Evolutionary conservation across 2,797 vertebrate species (phyloP).

Genomic region (Neosilurus mollespiculum): DNA sequence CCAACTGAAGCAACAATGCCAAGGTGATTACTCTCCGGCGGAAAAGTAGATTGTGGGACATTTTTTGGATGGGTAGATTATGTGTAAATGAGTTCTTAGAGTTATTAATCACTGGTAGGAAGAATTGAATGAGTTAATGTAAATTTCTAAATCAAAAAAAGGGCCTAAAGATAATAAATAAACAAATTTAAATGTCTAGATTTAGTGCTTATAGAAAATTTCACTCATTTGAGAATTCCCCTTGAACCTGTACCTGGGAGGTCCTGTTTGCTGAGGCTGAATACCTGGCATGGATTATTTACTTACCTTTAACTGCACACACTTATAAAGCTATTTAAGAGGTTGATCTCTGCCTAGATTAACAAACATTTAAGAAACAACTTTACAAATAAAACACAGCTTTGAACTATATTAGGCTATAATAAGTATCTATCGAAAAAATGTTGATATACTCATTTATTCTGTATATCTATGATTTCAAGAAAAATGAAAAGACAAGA

Average conservation of each 20-base stretch:
- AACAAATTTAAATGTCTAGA: background rate
- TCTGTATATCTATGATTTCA: background rate
- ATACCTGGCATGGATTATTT: conserved; percentile 41
- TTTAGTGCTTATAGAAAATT: background rate
- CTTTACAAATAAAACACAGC: background rate
- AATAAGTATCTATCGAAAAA: no score
- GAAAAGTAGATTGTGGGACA: no score
- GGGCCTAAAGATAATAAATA: background rate
- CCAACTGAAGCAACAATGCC: no score
- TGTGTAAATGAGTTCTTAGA: background rate
- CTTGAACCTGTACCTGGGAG: conserved; percentile 27
- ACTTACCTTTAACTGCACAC: conserved; percentile 40
- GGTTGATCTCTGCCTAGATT: conserved; percentile 32
- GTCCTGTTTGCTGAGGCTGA: conserved; percentile 48
- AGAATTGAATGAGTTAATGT: background rate
- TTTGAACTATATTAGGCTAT: background rate
- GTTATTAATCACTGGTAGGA: background rate
- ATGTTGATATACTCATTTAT: background rate
- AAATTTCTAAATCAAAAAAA: background rate
- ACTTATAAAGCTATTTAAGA: conserved; percentile 40
- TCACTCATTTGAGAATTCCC: background rate
- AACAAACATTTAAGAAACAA: conserved; percentile 21
- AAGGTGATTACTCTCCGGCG: no score
- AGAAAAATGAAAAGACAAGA: background rate
- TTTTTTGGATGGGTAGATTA: no score